Conservation (phyloP, 2,888 invertebrate genomes). For the Shargacucullia verbasci region DNA sequence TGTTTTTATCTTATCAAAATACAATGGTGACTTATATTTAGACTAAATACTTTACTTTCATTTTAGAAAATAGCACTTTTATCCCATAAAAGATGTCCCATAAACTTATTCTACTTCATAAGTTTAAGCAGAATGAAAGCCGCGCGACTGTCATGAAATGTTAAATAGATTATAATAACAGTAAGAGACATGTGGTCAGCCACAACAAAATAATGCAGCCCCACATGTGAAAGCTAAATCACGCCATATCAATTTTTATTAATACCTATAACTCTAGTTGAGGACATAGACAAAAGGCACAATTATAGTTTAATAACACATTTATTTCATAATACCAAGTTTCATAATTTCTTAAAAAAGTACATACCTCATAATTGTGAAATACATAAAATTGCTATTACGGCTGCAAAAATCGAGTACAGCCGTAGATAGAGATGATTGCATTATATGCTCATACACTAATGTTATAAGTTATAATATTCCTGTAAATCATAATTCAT, state of each 20-base stretch:
- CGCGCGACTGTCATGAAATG: too few species aligned
- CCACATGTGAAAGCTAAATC: too few species aligned
- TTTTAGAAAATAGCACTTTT: not conserved
- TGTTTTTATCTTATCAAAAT: conserved; percentile 10
- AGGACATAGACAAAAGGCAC: conserved; percentile 4
- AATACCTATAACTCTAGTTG: not conserved
- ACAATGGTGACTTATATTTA: conserved; percentile 10
- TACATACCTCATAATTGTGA: conserved; percentile 12
- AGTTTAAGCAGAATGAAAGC: too few species aligned
- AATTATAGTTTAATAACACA: conserved; percentile 33
- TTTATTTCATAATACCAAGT: conserved; percentile 50
- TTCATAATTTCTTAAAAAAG: conserved; percentile 29
- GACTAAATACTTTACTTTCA: conserved; percentile 1
- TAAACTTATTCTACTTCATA: too few species aligned
- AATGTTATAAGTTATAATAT: conserved; percentile 1
- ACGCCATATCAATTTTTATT: too few species aligned
- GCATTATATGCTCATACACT: conserved; percentile 22
- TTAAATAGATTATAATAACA: too few species aligned
- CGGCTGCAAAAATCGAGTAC: conserved; percentile 1
- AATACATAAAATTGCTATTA: conserved; percentile 9
- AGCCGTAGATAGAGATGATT: not conserved
- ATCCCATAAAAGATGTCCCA: too few species aligned
- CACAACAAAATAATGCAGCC: too few species aligned
- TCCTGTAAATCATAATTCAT: conserved; percentile 9
- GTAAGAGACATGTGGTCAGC: too few species aligned